A percentile compares a stretch with the other conserved stretches of the same genome.
These are phyloP conservation scores for Drosophila basisetae DNA, from an alignment of 2,888 invertebrate genomes.

Conservation along the genomic window DNA sequence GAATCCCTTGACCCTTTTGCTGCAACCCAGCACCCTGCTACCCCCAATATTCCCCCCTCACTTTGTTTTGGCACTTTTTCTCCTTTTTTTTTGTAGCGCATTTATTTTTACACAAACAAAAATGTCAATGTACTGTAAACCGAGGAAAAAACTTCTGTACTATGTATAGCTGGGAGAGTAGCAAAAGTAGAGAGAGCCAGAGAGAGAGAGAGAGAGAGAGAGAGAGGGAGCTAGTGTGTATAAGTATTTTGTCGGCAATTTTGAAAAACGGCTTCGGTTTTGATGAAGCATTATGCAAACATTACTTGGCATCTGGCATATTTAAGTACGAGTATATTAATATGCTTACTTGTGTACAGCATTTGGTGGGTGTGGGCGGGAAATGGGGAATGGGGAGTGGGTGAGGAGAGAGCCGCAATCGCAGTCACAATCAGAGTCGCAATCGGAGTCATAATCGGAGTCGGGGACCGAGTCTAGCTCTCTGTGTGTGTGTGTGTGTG, in stretches of 20 bases:
- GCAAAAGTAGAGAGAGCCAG: background rate
- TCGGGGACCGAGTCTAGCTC: conserved; percentile 6
- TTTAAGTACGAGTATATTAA: background rate
- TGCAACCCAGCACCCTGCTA: background rate
- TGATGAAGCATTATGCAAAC: conserved; percentile 52
- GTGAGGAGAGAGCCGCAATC: background rate
- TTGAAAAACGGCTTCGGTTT: conserved; percentile 35
- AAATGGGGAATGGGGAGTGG: background rate
- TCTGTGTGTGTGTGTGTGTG: conserved; percentile 8
- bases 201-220: background rate
- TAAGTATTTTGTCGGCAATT: conserved; percentile 45
- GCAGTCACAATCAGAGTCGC: background rate
- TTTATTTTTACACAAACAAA: conserved; percentile 57
- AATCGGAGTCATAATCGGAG: background rate
- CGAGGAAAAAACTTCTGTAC: background rate
- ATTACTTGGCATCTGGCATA: conserved; percentile 31
- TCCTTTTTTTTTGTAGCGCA: conserved; percentile 17
- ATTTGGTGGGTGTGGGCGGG: background rate
- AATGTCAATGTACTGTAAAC: conserved; percentile 55
- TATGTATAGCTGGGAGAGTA: background rate
- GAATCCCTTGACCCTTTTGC: conserved; percentile 42
- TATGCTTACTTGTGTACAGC: background rate
- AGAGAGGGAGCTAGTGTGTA: background rate
- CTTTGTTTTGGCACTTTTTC: background rate
- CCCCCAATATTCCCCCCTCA: background rate